A percentile compares a stretch with the other conserved stretches of the same genome.
These are phyloP conservation scores for Perccottus glenii DNA, from an alignment of 2,113 vertebrate genomes.

Conservation along the genomic window DNA sequence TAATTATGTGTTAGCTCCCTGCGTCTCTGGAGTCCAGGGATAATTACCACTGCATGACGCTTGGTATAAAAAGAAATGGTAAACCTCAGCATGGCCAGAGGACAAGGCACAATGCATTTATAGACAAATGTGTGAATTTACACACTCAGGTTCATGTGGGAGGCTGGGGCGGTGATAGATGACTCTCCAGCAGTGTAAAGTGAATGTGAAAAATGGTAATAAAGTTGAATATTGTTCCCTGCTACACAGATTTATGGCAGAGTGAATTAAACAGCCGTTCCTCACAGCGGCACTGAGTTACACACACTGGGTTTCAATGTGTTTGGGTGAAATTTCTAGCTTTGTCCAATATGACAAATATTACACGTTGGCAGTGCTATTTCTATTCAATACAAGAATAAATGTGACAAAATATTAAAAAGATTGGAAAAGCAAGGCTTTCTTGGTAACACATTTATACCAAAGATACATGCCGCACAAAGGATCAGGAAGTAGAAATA, in stretches of 20 bases:
- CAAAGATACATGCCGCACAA: too few relatives aligned
- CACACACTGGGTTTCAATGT: slow-evolving; percentile 2
- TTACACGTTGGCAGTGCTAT: too few relatives aligned
- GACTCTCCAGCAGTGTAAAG: slow-evolving; percentile 44
- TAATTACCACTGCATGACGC: slow-evolving; percentile 27
- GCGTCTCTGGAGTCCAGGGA: slow-evolving; percentile 13
- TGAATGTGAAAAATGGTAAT: slow-evolving; percentile 58
- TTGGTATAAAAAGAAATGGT: slow-evolving; percentile 1
- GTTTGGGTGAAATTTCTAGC: too few relatives aligned
- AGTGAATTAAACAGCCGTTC: slow-evolving; percentile 70
- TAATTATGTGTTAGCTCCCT: slow-evolving; percentile 34
- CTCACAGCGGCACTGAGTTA: slow-evolving; percentile 53
- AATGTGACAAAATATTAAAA: too few relatives aligned
- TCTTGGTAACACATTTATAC: too few relatives aligned
- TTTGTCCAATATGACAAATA: too few relatives aligned
- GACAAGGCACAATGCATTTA: neutral
- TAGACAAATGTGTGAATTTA: neutral
- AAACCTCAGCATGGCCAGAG: neutral
- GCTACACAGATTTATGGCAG: slow-evolving; percentile 59
- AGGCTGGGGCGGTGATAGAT: slow-evolving; percentile 37
- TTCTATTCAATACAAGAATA: too few relatives aligned
- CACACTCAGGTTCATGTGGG: neutral
- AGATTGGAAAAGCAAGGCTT: too few relatives aligned
- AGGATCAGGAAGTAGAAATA: too few relatives aligned
- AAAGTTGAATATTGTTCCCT: slow-evolving; percentile 60